Percentiles rank a stretch among this genome's conserved stretches.
Conservation (phyloP, 2,113 vertebrate species). For the Pseudonaja textilis region DNA sequence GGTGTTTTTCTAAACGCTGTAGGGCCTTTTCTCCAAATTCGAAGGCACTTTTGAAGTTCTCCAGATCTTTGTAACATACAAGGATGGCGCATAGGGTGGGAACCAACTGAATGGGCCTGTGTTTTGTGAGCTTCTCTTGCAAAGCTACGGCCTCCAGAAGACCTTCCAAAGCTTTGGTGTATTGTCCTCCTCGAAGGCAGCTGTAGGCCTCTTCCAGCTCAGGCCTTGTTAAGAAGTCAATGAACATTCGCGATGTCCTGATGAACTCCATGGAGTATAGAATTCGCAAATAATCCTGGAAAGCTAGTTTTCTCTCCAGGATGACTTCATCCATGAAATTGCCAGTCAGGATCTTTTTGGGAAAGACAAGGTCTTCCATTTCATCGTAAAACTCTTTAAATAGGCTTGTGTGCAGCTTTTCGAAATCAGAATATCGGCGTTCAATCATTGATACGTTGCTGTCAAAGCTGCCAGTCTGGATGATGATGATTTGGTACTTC, state of each 20-base stretch:
- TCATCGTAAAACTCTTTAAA: conserved; percentile 81
- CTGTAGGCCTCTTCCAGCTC: conserved; percentile 79
- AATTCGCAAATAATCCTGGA: conserved; percentile 83
- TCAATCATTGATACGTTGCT: conserved; percentile 77
- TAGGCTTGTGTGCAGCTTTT: conserved; percentile 78
- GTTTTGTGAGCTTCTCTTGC: conserved; percentile 80
- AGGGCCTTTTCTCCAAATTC: conserved; percentile 76
- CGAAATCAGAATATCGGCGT: conserved; percentile 88
- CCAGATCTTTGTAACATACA: conserved; percentile 86
- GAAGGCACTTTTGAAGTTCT: conserved; percentile 72
- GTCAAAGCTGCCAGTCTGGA: conserved; percentile 91
- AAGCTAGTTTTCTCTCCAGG: conserved; percentile 76
- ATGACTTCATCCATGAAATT: conserved; percentile 83
- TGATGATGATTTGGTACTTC: conserved; percentile 85
- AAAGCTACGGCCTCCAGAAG: conserved; percentile 74
- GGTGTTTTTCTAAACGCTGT: conserved; percentile 61
- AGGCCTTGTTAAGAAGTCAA: conserved; percentile 77
- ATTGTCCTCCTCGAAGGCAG: conserved; percentile 85
- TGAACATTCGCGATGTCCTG: conserved; percentile 73
- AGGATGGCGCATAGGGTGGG: conserved; percentile 81
- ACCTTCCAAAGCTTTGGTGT: conserved; percentile 70
- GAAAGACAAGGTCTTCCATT: conserved; percentile 85
- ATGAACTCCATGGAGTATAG: conserved; percentile 75
- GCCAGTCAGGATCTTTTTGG: conserved; percentile 78
- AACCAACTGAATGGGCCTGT: conserved; percentile 69